Conservation (phyloP, 2,888 invertebrate genomes). For the Oligia latruncula region DNA sequence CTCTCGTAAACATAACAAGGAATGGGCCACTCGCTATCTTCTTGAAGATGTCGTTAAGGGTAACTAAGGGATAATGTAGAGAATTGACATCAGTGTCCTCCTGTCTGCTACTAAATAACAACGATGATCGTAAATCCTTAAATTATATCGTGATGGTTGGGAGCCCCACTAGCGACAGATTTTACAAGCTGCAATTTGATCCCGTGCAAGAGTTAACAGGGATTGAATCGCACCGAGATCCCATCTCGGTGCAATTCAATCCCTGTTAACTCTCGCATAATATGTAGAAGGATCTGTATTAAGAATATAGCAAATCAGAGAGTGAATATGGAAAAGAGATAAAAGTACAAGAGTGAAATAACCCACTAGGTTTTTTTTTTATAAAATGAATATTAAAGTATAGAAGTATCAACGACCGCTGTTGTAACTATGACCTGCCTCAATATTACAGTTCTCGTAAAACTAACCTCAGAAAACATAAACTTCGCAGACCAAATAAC, state of each 20-base stretch:
- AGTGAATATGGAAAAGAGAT: neutral
- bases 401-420: neutral
- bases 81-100: neutral
- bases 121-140: neutral
- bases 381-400: neutral
- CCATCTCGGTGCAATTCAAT: too few species aligned
- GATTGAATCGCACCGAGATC: neutral
- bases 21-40: slow-evolving; percentile 45
- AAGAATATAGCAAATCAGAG: neutral
- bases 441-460: slow-evolving; percentile 12
- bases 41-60: slow-evolving; percentile 29
- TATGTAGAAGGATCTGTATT: neutral
- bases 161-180: neutral
- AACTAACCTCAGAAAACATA: slow-evolving; percentile 46
- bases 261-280: too few species aligned
- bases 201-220: slow-evolving; percentile 1
- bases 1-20: slow-evolving; percentile 18
- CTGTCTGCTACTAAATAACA: slow-evolving; percentile 14
- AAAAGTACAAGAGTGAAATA: neutral
- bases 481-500: slow-evolving; percentile 23
- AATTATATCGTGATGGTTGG: slow-evolving; percentile 9
- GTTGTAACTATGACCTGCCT: slow-evolving; percentile 6
- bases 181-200: slow-evolving; percentile 19
- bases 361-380: too few species aligned
- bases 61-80: slow-evolving; percentile 3